Evolutionary conservation across 2,113 vertebrate genomes (phyloP).

Genomic region (Podarcis raffonei): DNA sequence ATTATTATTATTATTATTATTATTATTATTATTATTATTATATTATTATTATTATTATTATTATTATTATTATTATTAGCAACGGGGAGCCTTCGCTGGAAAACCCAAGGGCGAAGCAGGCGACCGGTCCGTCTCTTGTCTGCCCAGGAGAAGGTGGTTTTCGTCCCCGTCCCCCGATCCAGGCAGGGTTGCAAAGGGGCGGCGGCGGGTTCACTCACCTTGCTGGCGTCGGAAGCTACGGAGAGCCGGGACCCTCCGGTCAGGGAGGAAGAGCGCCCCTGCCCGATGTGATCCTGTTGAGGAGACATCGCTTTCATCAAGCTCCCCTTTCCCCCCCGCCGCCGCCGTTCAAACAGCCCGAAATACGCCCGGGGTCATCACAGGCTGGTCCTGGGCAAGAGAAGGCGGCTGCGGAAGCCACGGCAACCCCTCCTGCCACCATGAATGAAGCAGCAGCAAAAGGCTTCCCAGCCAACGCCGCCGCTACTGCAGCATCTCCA

Average conservation of each 20-base stretch:
- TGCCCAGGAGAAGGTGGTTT: background rate
- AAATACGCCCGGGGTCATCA: background rate
- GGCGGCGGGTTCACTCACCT: constrained; percentile 68
- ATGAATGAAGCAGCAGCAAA: background rate
- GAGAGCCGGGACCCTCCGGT: constrained; percentile 70
- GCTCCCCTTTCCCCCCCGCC: constrained; percentile 21
- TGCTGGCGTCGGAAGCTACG: constrained; percentile 66
- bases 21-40: no score
- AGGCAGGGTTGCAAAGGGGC: background rate
- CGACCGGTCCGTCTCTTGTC: no score
- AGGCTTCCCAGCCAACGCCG: background rate
- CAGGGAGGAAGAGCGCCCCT: constrained; percentile 75
- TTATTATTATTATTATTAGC: no score
- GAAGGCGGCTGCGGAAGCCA: constrained; percentile 8
- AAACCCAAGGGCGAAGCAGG: background rate
- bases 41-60: no score
- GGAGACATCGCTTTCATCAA: constrained; percentile 81
- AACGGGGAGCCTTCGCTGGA: background rate
- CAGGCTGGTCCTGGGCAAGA: constrained; percentile 4
- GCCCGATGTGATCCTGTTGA: constrained; percentile 77
- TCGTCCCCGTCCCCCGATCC: background rate
- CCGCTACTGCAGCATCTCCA: constrained; percentile 19
- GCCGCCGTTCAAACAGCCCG: background rate
- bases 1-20: no score
- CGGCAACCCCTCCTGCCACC: background rate